Evolutionary conservation across 2,888 invertebrate species (phyloP), one percentile per base, ranked within the genome.

Genomic region (Machimus atricapillus): DNA sequence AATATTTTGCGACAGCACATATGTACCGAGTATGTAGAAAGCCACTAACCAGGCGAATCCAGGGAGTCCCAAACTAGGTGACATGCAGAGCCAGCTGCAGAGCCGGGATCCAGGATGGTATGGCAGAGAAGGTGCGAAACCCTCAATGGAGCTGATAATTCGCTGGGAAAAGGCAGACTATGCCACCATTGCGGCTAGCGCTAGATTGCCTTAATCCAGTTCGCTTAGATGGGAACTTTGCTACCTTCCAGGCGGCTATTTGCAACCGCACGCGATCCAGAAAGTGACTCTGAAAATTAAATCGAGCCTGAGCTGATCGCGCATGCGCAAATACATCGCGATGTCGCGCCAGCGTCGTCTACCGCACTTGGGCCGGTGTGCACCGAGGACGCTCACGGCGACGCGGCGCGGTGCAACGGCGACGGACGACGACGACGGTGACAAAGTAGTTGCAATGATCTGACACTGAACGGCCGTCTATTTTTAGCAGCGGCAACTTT

Each of bases 261-360:
- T 81, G 23, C 27, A 31, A 81, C 46, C 27, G 81, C 56, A 56
- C 31, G 81, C 81, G 52, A 81, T 31, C 52, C 81, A 52, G 81
- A 81, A 81, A 81, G 81, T 81, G 81, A 81, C 52, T 46, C 23
- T 81, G 81, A 81, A 81, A 66, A 43, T 81, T 81, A 81, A 81
- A 81, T 81, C 52, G 56, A 81, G 66, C 23, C 27, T 66, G 27
- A 66, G 81, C 52, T 81, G 52, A 81, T 52, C 52, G 81, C 37
- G 56, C 81, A 81, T 81, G 81, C 81, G 81, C 81, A 52, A 16
- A 81, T 81, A 27, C 52, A 56, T 52, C 56, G 9, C 43, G 81
- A 81, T 81, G 81, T 81, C 81, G 81, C 81, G 81, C 81, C 81
- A 81, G 31, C 16, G 46, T 81, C 16, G 46, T 81, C 78, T 78